Evolutionary conservation across 2,113 vertebrate genomes (phyloP).

Genomic region (Phainopepla nitens): DNA sequence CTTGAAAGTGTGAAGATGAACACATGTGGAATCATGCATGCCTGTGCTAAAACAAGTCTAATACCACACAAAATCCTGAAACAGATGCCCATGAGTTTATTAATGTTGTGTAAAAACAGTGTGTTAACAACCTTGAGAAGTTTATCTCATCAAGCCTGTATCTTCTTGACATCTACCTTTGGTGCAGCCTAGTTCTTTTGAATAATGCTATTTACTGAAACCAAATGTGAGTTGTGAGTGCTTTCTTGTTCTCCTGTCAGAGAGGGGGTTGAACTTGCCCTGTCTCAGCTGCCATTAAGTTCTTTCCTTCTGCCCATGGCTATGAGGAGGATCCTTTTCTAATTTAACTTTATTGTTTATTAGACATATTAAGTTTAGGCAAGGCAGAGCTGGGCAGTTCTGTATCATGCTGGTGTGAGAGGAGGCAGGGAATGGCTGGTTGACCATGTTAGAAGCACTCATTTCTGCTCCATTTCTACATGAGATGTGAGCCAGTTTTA

Average conservation of each 20-base stretch:
- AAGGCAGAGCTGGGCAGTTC: neutral
- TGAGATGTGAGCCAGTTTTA: neutral
- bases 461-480: neutral
- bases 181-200: neutral
- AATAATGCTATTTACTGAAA: neutral
- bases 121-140: neutral
- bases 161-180: neutral
- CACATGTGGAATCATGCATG: neutral
- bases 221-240: neutral
- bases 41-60: neutral
- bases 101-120: neutral
- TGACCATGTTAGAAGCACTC: neutral
- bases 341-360: neutral
- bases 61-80: neutral
- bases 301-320: neutral
- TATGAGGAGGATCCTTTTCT: neutral
- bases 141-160: neutral
- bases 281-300: neutral
- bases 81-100: neutral
- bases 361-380: neutral
- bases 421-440: neutral
- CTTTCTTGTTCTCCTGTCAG: neutral
- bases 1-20: neutral
- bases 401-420: accelerated
- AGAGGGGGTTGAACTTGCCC: neutral